These are phyloP conservation scores for Falco columbarius DNA, from an alignment of 2,797 vertebrate genomes.

Conservation along the genomic window DNA sequence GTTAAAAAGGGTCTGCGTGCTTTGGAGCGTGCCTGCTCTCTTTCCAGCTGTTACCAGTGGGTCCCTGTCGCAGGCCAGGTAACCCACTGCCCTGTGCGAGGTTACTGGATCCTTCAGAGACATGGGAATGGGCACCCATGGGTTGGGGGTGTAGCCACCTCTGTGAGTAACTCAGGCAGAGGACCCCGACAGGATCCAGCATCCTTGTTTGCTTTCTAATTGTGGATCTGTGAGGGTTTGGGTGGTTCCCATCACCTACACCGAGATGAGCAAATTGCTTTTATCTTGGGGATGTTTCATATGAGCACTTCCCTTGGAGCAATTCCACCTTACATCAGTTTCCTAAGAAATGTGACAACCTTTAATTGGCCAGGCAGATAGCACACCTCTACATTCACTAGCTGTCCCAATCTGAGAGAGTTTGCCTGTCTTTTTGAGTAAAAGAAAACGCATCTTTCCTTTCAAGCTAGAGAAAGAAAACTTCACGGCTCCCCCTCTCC, in stretches of 20 bases:
- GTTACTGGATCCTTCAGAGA: not conserved
- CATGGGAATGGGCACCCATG: not conserved
- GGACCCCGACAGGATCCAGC: not conserved
- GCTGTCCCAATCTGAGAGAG: too few relatives aligned
- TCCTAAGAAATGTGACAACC: not conserved
- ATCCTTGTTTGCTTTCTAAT: not conserved
- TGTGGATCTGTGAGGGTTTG: not conserved
- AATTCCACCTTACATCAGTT: not conserved
- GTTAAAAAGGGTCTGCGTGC: accelerated
- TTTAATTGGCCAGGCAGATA: too few relatives aligned
- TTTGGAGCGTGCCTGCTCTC: too few relatives aligned
- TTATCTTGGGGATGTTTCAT: not conserved
- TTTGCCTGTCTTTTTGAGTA: not conserved
- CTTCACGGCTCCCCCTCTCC: not conserved
- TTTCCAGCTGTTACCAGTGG: too few relatives aligned
- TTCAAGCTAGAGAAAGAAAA: not conserved
- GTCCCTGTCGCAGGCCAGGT: accelerated
- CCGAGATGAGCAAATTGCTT: not conserved
- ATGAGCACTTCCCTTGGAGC: not conserved
- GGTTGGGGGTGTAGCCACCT: not conserved
- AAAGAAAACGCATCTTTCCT: accelerated
- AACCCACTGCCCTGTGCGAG: not conserved
- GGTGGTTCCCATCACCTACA: not conserved
- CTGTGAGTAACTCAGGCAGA: accelerated
- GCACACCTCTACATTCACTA: not conserved